Base-by-base conservation (phyloP, 2,113 vertebrate genomes). In the Salvelinus namaycush region DNA sequence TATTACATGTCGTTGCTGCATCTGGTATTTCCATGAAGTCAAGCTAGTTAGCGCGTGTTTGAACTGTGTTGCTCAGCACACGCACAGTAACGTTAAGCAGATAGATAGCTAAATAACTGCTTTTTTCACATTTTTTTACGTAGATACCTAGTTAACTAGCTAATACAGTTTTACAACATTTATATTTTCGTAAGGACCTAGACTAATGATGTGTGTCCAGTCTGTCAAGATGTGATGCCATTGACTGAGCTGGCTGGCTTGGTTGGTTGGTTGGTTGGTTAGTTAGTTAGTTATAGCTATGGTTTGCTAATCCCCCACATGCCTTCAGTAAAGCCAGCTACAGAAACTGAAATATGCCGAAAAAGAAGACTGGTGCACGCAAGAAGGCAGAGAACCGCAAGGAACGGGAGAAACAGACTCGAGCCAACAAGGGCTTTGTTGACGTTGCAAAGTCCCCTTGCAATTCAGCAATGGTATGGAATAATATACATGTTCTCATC, bases 401-500 rank as follows among this genome's bases (percentile, higher is more conserved):
- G 76, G 97, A 98, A 74, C 95, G 98, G 29, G 97, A 99, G 81
- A 99, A 98, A 79, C 97, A 97, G 79, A 94, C 74, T 34, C 92
- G 96, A 76, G 97, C 97, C 20, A 96, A 94, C 29, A 90, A 95
- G 78, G 94, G 94, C 26, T 92, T 93, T 71, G 88, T 99, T 0
- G 97, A 99, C 78, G 89, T 99, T 88, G 98, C 97, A 5, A 99
- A 98, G 89, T 97, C 99, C 62, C 96, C 98, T 0, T 98, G 97
- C 82, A 99, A 99, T 89, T 89, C 85, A 5, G 91, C 93, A 68
- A 99, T 99, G 98, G 96, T 97, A 91, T 77, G 1, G 24, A 1
- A 2, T 65, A 5, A 16, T 54, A 11, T 54, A 54, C 51, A 54
- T 54, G 51, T 14, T 54, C 51, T 54, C 51, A 18, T 18, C 13